phyloP scores from a whole-genome alignment of 1,140 invertebrate species.

The Argopecten irradians region DNA sequence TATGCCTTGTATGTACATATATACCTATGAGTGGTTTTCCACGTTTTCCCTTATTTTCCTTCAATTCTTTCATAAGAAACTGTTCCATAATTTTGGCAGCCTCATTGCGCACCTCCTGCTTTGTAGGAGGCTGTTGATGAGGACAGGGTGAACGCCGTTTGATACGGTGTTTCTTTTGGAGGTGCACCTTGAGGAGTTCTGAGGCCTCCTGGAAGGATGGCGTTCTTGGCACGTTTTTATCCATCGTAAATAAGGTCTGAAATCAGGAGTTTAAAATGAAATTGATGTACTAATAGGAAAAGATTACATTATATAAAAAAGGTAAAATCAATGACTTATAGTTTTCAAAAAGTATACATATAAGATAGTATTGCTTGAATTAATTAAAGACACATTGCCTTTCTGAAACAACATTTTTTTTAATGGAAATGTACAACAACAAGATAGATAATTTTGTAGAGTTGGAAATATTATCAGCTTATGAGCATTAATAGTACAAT shows the following conservation, averaged over 20 bases:
- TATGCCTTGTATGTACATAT: no score
- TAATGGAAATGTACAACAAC: no score
- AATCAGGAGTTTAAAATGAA: neutral
- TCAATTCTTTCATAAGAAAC: conserved; percentile 53
- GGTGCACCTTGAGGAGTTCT: conserved; percentile 37
- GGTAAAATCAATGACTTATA: no score
- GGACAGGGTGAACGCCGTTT: neutral
- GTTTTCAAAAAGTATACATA: no score
- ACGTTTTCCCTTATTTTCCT: neutral
- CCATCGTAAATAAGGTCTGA: neutral
- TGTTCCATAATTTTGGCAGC: conserved; percentile 60
- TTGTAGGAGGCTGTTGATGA: conserved; percentile 28
- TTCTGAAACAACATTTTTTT: no score
- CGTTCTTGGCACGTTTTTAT: conserved; percentile 26
- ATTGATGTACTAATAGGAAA: neutral
- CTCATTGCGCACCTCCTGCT: conserved; percentile 56
- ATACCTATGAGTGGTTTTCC: neutral
- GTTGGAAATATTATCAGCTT: no score
- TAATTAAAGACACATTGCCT: no score
- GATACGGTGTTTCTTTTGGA: conserved; percentile 13
- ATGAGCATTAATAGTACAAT: no score
- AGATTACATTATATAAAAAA: no score
- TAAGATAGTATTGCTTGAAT: no score
- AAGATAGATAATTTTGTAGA: no score
- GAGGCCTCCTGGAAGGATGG: conserved; percentile 37